A percentile compares a stretch with the other conserved stretches of the same genome.
Evolutionary conservation across 2,888 invertebrate genomes (phyloP).

Genomic region (Antheraea yamamai): DNA sequence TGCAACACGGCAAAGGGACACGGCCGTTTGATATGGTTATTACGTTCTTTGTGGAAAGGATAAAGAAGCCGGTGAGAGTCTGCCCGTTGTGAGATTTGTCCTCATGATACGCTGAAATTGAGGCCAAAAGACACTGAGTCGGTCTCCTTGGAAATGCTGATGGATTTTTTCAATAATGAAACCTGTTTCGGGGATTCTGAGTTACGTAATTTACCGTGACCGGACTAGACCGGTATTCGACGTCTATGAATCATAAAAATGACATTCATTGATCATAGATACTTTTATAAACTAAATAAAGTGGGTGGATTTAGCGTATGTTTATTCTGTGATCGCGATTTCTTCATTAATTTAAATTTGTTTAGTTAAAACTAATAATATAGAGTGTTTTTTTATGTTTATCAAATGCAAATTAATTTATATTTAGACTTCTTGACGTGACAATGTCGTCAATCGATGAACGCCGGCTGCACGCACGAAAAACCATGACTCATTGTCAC

Average conservation of each 20-base stretch:
- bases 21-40: conserved; percentile 81
- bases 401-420: neutral
- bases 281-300: neutral
- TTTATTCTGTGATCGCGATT: neutral
- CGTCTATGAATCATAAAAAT: conserved; percentile 24
- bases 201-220: conserved; percentile 66
- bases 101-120: conserved; percentile 78
- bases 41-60: conserved; percentile 76
- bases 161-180: conserved; percentile 51
- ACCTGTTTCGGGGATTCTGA: conserved; percentile 62
- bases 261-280: conserved; percentile 2
- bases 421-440: neutral
- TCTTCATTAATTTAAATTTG: neutral
- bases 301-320: neutral
- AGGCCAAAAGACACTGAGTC: conserved; percentile 55
- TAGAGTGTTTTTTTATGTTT: neutral
- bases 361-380: neutral
- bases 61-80: conserved; percentile 69
- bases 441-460: too few species aligned
- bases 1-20: conserved; percentile 77
- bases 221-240: conserved; percentile 61
- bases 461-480: too few species aligned
- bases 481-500: too few species aligned
- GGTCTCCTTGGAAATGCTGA: conserved; percentile 74
- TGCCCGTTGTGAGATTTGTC: conserved; percentile 69